These are phyloP conservation scores for Parnassius mnemosyne DNA, from an alignment of 2,888 invertebrate species.

Conservation along the genomic window DNA sequence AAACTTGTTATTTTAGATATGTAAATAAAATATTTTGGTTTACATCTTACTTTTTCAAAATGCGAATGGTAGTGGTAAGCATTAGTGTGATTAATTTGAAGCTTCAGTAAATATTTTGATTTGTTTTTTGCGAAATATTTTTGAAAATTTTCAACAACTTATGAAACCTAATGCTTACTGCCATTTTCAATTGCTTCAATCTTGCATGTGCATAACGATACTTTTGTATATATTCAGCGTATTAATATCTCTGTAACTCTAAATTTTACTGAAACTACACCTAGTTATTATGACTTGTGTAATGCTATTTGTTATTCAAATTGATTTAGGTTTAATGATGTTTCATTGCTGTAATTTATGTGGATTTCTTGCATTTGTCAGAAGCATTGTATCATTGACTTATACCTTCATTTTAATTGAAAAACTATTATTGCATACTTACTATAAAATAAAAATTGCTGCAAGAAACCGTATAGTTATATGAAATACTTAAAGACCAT, in stretches of 20 bases:
- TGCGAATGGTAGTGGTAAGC: too few relatives aligned
- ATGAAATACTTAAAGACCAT: neutral
- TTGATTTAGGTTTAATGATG: neutral
- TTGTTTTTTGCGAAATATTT: too few relatives aligned
- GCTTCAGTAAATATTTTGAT: too few relatives aligned
- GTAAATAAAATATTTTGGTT: conserved; percentile 20
- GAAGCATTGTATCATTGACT: neutral
- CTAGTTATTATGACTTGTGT: neutral
- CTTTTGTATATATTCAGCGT: conserved; percentile 13
- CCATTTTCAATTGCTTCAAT: too few relatives aligned
- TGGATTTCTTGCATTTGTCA: neutral
- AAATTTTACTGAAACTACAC: neutral
- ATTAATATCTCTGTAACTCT: neutral
- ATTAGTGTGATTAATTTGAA: too few relatives aligned
- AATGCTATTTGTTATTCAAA: neutral
- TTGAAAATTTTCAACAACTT: too few relatives aligned
- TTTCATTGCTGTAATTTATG: neutral
- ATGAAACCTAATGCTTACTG: too few relatives aligned
- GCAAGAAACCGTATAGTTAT: too few relatives aligned
- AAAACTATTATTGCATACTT: too few relatives aligned
- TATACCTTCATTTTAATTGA: neutral
- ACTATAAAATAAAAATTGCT: too few relatives aligned
- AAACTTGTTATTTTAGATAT: neutral
- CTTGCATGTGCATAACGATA: too few relatives aligned
- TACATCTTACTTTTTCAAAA: conserved; percentile 5